Evolutionary conservation across 2,797 vertebrate genomes (phyloP), one percentile per base, ranked within the genome.

Genomic region (Paedocypris micromegethes): DNA sequence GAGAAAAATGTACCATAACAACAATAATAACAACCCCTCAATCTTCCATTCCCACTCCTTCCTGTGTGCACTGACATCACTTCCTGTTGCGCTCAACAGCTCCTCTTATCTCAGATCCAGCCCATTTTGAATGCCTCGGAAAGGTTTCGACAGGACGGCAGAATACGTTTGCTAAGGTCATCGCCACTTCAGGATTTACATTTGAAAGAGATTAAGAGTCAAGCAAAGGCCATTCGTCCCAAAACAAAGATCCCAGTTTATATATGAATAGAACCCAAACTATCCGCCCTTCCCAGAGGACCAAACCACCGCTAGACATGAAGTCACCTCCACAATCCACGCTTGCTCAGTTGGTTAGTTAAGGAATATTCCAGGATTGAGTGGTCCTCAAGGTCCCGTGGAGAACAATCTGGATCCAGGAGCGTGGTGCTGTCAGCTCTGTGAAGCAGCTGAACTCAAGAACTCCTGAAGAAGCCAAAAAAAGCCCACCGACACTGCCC

Each of bases 371-470:
- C 5, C 55, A 58, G 41, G 23, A 23, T 23, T 23, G 23, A 23
- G 23, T 23, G 23, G 23, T 23, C 23, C 23, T 23, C 23, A 23
- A 23, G 23, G 23, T 23, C 55, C 58, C 8, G 39, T 5, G 42
- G 64, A 41, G 4, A 38, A 38, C 48, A 41, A 5, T 1, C 37
- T 41, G 7, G 57, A 56, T 51, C 45, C 38, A 51, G 43, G 42
- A 3, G 51, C 48, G 23, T 67, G 42, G 70, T 74, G 42, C n/a
- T 68, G 51, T 58, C 44, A 7, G 53, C 44, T 63, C 63, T 62
- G 73, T 64, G 51, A 54, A 74, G 71, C 68, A 75, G 74, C 76
- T 72, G 64, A 70, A 70, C 66, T 72, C 70, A 68, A 66, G 58
- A 75, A 58, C 57, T 71, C 63, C 66, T 64, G 52, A 9, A 55